These are phyloP conservation scores for Galagoides demidoff DNA, from an alignment of 2,797 vertebrate genomes.

Conservation along the genomic window DNA sequence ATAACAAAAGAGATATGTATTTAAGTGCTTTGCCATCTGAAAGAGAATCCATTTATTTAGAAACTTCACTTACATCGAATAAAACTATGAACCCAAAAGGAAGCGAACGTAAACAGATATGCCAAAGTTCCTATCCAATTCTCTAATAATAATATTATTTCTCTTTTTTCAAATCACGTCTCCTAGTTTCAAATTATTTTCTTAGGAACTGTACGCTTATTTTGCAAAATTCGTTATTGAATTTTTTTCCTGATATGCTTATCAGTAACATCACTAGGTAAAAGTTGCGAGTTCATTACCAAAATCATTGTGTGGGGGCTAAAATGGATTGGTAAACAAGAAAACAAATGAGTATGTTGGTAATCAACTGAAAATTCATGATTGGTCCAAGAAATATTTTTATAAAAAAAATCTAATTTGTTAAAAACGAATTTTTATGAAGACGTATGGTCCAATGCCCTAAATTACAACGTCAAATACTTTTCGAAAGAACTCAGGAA, in stretches of 20 bases:
- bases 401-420: neutral
- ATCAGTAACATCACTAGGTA: neutral
- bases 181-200: constrained; percentile 49
- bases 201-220: neutral
- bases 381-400: neutral
- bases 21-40: neutral
- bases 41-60: neutral
- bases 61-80: neutral
- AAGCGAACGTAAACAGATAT: neutral
- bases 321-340: neutral
- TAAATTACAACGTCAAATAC: neutral
- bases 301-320: neutral
- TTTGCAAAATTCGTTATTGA: neutral
- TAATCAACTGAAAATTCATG: constrained; percentile 46
- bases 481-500: constrained; percentile 13
- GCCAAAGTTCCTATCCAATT: neutral
- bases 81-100: neutral
- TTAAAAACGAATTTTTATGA: neutral
- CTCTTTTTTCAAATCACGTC: neutral
- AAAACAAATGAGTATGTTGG: neutral
- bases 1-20: neutral
- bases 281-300: neutral
- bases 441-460: neutral
- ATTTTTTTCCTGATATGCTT: neutral
- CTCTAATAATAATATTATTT: constrained; percentile 5